These are phyloP conservation scores for Cheilosia vulpina DNA, from an alignment of 2,888 invertebrate genomes.

Conservation along the genomic window DNA sequence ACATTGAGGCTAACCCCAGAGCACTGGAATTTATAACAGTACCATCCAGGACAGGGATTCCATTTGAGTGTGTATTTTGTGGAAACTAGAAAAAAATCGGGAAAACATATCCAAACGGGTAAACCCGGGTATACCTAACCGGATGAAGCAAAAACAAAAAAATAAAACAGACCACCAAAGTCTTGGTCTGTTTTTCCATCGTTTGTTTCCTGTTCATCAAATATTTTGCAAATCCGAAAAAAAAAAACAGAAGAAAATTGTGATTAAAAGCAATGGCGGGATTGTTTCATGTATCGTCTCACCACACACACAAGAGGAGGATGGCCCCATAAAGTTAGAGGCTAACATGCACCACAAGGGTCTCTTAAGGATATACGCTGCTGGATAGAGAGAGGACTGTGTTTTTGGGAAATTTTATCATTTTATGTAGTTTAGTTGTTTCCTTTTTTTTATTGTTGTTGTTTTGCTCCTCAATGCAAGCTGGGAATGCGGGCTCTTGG, in stretches of 20 bases:
- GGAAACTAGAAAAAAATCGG: no score
- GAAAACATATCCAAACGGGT: no score
- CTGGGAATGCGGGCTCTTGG: no score
- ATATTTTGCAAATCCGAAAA: conserved; percentile 8
- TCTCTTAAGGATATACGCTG: neutral
- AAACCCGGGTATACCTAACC: no score
- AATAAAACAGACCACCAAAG: neutral
- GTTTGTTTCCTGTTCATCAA: conserved; percentile 30
- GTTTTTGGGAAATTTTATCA: no score
- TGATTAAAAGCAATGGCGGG: conserved; percentile 53
- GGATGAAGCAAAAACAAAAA: neutral
- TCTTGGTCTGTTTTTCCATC: conserved; percentile 6
- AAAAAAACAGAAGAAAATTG: conserved; percentile 27
- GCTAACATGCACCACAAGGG: no score
- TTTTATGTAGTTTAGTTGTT: neutral
- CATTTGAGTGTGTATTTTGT: no score
- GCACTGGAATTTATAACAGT: no score
- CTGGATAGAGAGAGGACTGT: neutral
- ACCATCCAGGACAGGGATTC: no score
- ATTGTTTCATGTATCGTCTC: conserved; percentile 8
- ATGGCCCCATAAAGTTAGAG: neutral
- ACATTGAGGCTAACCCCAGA: no score
- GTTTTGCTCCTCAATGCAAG: no score
- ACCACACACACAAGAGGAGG: neutral
- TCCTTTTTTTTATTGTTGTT: no score